Conservation (phyloP, 2,888 invertebrate genomes). For the Trichopoda pennipes region DNA sequence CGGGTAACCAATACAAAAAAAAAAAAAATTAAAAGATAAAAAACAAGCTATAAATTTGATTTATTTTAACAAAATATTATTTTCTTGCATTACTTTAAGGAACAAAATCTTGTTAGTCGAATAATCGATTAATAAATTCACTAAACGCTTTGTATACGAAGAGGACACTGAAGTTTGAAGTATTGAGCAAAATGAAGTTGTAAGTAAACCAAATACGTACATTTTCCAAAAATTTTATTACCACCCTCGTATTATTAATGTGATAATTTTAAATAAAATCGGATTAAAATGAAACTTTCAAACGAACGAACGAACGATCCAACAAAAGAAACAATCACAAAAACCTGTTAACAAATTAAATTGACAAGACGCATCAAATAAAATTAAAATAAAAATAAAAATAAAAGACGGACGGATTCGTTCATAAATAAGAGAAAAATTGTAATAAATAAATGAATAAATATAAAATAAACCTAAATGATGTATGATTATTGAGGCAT, state of each 20-base stretch:
- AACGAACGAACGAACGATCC: conserved; percentile 3
- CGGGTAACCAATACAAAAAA: too few relatives aligned
- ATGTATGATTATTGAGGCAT: conserved; percentile 8
- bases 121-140: not conserved
- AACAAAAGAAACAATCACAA: conserved; percentile 8
- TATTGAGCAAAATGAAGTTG: too few relatives aligned
- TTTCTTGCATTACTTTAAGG: too few relatives aligned
- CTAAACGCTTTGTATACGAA: not conserved
- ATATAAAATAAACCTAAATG: not conserved
- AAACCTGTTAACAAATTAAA: conserved; percentile 53
- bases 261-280: not conserved
- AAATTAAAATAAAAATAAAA: conserved; percentile 14
- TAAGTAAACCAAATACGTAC: too few relatives aligned
- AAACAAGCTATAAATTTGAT: too few relatives aligned
- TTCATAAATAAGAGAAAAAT: not conserved
- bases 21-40: too few relatives aligned
- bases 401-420: not conserved
- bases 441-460: conserved; percentile 10
- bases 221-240: not conserved
- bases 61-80: too few relatives aligned
- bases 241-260: not conserved
- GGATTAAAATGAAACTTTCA: not conserved
- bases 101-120: too few relatives aligned
- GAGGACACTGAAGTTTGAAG: too few relatives aligned
- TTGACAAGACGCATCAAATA: conserved; percentile 28